Evolutionary conservation across 2,888 invertebrate genomes (phyloP), one percentile per base, ranked within the genome.

Genomic region (Noctua janthe): DNA sequence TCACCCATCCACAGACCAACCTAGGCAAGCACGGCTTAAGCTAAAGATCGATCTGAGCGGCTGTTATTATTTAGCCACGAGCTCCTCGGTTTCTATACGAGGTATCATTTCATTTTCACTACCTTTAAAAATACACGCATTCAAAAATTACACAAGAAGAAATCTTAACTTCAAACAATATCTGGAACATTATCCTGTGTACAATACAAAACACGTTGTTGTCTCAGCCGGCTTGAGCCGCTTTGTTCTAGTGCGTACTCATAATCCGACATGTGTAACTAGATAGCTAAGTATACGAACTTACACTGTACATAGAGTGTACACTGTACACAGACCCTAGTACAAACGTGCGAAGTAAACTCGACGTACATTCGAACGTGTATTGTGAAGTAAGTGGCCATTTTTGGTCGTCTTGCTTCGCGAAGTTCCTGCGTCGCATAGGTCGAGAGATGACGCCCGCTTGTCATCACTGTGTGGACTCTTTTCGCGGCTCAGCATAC

Each of bases 191-290:
- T 49, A 77, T 71, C 23, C 49, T 8, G 49, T 35, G 23, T 70
- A 56, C 29, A 67, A 56, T 47, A 83, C n/a, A 64, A 71, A 64
- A 78, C 29, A 71, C 17, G 78, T 56, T 78, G 29, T 64, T 71
- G 64, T 83, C 70, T 64, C 70, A 71, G 70, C 78, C 15, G 49
- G 47, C 84, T 49, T 49, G 56, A 81, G 81, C 64, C 20, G 54
- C 78, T 83, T 81, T 81, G 84, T 83, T 70, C 64, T 66, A 64
- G 64, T 64, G 62, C 81, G 62, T 83, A 77, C 47, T 70, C 54
- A 39, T 81, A 81, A 81, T 78, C 78, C 64, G 47, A 49, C 43
- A 47, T 15, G n/a, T 47, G 13, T 78, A 43, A 43, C 43, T 76
- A 56, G 35, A 39, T 39, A 17, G 35, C 17, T 35, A 39, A 39